Conservation (phyloP, 2,888 invertebrate species). For the Aplocera efformata region DNA sequence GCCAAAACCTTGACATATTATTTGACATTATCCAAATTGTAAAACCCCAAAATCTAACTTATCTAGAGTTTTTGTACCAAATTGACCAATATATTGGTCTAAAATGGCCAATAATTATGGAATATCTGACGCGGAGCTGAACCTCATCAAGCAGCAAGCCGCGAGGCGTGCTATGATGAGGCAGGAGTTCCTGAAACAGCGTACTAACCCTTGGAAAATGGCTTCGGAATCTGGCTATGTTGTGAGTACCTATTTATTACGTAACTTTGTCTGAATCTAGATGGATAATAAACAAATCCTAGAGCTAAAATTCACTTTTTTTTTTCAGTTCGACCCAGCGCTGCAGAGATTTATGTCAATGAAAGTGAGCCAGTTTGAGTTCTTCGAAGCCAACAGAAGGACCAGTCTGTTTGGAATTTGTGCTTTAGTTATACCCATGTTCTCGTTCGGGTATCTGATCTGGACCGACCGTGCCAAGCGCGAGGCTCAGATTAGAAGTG, state of each 20-base stretch:
- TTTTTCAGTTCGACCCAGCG: conserved; percentile 89
- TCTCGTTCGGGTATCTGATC: conserved; percentile 72
- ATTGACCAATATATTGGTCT: conserved; percentile 16
- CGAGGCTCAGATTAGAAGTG: conserved; percentile 83
- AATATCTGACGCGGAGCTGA: conserved; percentile 70
- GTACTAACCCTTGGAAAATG: conserved; percentile 86
- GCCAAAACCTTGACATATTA: too few relatives aligned
- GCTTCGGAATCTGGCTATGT: conserved; percentile 84
- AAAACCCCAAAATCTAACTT: too few relatives aligned
- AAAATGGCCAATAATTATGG: conserved; percentile 77
- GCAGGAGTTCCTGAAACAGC: conserved; percentile 86
- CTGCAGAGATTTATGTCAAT: conserved; percentile 87
- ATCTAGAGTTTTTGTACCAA: not conserved
- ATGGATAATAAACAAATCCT: conserved; percentile 18
- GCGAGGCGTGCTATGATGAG: conserved; percentile 81
- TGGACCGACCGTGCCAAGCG: conserved; percentile 71
- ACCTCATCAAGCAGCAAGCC: conserved; percentile 81
- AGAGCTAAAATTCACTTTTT: not conserved
- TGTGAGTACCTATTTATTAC: conserved; percentile 83
- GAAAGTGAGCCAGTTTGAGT: conserved; percentile 82
- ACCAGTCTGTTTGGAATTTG: conserved; percentile 75
- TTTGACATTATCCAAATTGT: too few relatives aligned
- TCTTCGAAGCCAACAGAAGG: conserved; percentile 84
- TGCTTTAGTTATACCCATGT: conserved; percentile 79
- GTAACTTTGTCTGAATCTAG: conserved; percentile 46